phyloP scores from a whole-genome alignment of 2,797 vertebrate genomes.

The Graptemys geographica region DNA sequence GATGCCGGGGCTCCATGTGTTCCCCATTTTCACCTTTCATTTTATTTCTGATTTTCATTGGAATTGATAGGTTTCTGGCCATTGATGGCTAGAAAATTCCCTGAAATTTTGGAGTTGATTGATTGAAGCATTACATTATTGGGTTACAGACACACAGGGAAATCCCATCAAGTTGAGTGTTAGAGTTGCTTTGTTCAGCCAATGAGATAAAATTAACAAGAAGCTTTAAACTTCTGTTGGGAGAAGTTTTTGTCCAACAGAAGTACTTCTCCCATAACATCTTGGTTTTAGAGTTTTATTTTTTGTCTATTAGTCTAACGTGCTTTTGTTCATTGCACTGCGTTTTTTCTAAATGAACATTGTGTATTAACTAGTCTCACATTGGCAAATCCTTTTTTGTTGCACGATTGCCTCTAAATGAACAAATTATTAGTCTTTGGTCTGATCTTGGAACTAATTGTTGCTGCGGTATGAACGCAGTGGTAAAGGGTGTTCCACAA shows the following conservation, averaged over 20 bases:
- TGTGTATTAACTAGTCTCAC: too few species aligned
- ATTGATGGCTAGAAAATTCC: neutral
- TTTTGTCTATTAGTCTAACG: neutral
- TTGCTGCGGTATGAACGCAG: neutral
- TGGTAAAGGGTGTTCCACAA: neutral
- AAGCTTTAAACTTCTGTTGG: neutral
- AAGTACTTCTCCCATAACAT: neutral
- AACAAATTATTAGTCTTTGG: neutral
- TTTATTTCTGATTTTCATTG: neutral
- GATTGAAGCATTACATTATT: neutral
- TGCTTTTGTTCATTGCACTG: neutral
- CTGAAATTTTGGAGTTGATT: neutral
- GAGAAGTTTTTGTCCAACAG: neutral
- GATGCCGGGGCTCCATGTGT: neutral
- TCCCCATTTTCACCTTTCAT: neutral
- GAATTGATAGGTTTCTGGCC: neutral
- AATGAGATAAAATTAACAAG: neutral
- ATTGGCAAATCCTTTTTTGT: rapidly evolving
- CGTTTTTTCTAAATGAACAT: neutral
- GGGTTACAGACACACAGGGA: neutral
- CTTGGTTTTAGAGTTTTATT: neutral
- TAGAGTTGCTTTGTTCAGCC: neutral
- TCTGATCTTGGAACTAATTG: neutral
- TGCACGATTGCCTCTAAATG: neutral
- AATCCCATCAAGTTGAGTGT: neutral